Base-by-base conservation (phyloP, 2,888 invertebrate species). In the Flexamia atlantica region DNA sequence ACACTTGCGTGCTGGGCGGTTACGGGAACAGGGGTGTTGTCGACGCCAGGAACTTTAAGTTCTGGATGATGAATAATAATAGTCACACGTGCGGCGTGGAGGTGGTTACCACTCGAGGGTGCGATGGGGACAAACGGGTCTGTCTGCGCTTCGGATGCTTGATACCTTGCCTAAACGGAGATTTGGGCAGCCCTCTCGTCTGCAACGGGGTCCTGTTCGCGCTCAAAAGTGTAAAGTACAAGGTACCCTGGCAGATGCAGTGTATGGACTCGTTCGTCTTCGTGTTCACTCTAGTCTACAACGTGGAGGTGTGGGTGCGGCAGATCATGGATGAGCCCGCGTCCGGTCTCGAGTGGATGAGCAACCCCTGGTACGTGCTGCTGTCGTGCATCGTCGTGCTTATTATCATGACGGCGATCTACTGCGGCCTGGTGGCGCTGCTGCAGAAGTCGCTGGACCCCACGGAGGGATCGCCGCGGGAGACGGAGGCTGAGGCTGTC, bases 351-450 rank as follows among this genome's bases (percentile, higher is more conserved):
- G 70, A 70, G n/a, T 70, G 70, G 70, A 3, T 70, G n/a, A 70
- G 40, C 70, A 70, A 70, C 40, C 70, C 70, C 20, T 70, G 70
- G 70, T 70, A 36, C 70, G 40, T 70, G 4, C 36, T 70, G 70
- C 9, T 70, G 9, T 14, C 40, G 40, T 70, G 70, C 20, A 20
- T 36, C 70, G 20, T 30, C 32, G 40, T 40, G 14, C 40, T 70
- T 20, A 20, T 10, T 2, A 0, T 70, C 70, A 70, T 70, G 40
- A 40, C 28, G 1, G 40, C 20, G 20, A 70, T 70, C 40, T 70
- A 70, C 70, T 70, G 40, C 40, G 9, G n/a, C 36, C 40, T 70
- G 20, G 40, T 70, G 9, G 70, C 36, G 40, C 23, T 70, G 20
- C 32, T 70, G 36, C 70, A 70, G 40, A 36, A 20, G 5, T 40